Base-by-base conservation (phyloP, 2,888 invertebrate species). In the Leuctra nigra region DNA sequence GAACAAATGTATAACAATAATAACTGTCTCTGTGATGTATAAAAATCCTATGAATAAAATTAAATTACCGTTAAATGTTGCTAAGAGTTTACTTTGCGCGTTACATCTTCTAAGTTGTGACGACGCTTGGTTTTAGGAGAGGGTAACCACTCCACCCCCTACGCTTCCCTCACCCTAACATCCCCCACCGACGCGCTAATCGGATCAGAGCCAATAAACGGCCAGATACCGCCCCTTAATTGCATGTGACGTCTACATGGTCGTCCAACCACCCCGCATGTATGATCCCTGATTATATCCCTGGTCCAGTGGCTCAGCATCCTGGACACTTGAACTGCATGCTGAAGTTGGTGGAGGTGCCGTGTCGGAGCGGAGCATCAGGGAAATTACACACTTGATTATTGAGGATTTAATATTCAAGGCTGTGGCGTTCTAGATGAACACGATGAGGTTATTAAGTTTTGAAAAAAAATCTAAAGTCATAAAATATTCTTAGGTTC, bases 191-290 rank as follows among this genome's bases (percentile, higher is more conserved):
- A 14, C 16, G 53, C 53, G n/a, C 54, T 54, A 50, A 50, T 50
- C 50, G 20, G 54, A 54, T 44, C 39, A 54, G 39, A 22, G 57
- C 59, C 57, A 57, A 57, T 60, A 57, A 60, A 39, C 53, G 53
- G 38, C 35, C 33, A 54, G 57, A 4, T 24, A 33, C 57, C 55
- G 53, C 59, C 53, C 54, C 52, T n/a, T 60, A 60, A 60, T 57
- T 60, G 59, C 22, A 53, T 46, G 47, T 48, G 59, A 60, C 59
- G 38, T 44, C n/a, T n/a, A n/a, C n/a, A n/a, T n/a, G n/a, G n/a
- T n/a, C n/a, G n/a, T n/a, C n/a, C n/a, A n/a, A n/a, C n/a, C n/a
- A n/a, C n/a, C n/a, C n/a, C n/a, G n/a, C n/a, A n/a, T n/a, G n/a
- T n/a, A n/a, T n/a, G n/a, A n/a, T n/a, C n/a, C n/a, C n/a, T n/a